Conservation (phyloP, 2,888 invertebrate species). For the Catocala fraxini region DNA sequence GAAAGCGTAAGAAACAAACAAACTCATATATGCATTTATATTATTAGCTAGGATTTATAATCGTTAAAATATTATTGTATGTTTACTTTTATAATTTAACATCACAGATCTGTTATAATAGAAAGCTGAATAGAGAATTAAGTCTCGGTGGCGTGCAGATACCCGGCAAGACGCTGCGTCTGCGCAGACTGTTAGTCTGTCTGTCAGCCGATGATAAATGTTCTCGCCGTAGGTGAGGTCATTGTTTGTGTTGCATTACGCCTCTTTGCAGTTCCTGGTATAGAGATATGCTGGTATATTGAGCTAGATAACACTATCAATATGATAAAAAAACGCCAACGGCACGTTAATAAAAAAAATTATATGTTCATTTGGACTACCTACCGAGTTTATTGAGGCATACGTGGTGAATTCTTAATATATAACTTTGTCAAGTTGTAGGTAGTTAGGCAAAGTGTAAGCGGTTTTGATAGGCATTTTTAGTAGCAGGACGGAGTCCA, state of each 20-base stretch:
- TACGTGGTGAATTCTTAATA: too few species aligned
- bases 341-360: background rate
- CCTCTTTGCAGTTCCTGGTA: conserved; percentile 49
- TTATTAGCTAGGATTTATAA: too few species aligned
- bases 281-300: conserved; percentile 30
- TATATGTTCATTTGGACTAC: too few species aligned
- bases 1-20: too few species aligned
- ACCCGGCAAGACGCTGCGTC: conserved; percentile 28
- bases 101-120: background rate
- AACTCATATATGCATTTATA: too few species aligned
- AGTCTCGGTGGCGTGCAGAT: conserved; percentile 30
- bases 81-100: conserved; percentile 1
- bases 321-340: conserved; percentile 4
- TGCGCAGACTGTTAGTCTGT: conserved; percentile 30
- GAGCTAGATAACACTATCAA: conserved; percentile 26
- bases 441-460: too few species aligned
- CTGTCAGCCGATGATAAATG: conserved; percentile 46
- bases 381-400: too few species aligned
- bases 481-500: too few species aligned
- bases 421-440: too few species aligned
- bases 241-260: conserved; percentile 56
- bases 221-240: conserved; percentile 50
- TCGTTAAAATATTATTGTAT: background rate
- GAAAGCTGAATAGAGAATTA: conserved; percentile 16
- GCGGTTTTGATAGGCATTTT: too few species aligned